A percentile compares a stretch with the other conserved stretches of the same genome.
Conservation (phyloP, 1,140 invertebrate species). For the Melipona quadrifasciata region DNA sequence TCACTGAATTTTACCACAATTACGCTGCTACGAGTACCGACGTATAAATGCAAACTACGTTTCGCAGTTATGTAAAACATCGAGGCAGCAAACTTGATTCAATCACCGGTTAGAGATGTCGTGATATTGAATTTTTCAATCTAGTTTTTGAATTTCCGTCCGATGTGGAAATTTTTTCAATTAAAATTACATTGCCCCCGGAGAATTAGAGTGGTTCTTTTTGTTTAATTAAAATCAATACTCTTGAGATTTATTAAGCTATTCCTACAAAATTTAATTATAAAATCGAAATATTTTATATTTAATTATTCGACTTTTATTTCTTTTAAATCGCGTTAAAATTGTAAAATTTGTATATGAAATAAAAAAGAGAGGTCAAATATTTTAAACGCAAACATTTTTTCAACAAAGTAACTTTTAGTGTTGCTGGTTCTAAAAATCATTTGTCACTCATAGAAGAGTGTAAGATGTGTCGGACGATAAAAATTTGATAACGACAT, state of each 20-base stretch:
- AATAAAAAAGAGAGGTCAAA: not conserved
- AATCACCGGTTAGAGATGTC: not conserved
- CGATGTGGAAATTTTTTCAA: no score
- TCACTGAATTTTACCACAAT: not conserved
- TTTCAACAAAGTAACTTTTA: no score
- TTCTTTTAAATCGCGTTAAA: not conserved
- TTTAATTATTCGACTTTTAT: not conserved
- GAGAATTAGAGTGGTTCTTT: no score
- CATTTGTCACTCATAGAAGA: no score
- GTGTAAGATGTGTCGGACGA: not conserved
- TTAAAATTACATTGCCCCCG: no score
- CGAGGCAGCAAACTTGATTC: not conserved
- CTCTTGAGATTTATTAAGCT: no score
- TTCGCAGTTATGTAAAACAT: not conserved
- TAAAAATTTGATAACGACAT: not conserved
- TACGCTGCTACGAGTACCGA: not conserved
- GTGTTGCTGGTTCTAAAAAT: no score
- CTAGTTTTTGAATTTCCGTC: no score
- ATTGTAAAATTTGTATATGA: not conserved
- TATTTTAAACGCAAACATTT: not conserved
- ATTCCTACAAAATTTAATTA: no score
- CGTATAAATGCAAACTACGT: no score
- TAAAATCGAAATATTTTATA: not conserved
- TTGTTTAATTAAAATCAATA: no score
- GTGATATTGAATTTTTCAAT: no score